Conservation (phyloP, 2,797 vertebrate genomes). For the Amphiprion clarkii region DNA sequence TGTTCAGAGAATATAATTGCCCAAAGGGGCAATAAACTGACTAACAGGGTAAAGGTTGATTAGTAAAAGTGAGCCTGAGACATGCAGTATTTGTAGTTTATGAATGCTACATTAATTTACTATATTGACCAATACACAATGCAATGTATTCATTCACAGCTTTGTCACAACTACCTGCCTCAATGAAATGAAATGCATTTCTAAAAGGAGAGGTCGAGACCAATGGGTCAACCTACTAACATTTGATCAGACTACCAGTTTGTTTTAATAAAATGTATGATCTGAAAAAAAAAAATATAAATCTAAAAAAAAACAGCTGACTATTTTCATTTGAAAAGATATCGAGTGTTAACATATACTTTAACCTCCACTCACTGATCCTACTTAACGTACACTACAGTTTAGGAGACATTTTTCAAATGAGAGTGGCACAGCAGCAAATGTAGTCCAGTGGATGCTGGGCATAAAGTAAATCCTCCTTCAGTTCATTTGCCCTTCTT, state of each 20-base stretch:
- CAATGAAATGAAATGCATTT: not conserved
- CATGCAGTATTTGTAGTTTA: not conserved
- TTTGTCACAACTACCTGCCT: not conserved
- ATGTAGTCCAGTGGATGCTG: conserved; percentile 19
- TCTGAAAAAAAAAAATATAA: not conserved
- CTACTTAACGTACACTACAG: conserved; percentile 2
- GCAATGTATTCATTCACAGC: not conserved
- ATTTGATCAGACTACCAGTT: not conserved
- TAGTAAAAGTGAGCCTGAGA: not conserved
- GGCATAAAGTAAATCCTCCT: conserved; percentile 38
- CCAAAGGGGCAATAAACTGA: too few relatives aligned
- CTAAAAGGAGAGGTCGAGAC: not conserved
- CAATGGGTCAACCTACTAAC: not conserved
- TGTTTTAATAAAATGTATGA: conserved; percentile 10
- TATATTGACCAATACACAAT: not conserved
- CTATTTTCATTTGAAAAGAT: conserved; percentile 6
- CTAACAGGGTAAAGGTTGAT: too few relatives aligned
- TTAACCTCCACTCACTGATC: conserved; percentile 19
- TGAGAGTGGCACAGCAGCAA: conserved; percentile 34
- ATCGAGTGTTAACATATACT: conserved; percentile 11
- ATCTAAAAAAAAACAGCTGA: too few relatives aligned
- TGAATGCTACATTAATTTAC: not conserved
- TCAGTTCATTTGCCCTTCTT: conserved; percentile 50
- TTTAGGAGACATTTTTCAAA: conserved; percentile 26
- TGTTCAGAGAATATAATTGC: too few relatives aligned